Base-by-base conservation (phyloP, 2,888 invertebrate species). In the Orgyia antiqua region DNA sequence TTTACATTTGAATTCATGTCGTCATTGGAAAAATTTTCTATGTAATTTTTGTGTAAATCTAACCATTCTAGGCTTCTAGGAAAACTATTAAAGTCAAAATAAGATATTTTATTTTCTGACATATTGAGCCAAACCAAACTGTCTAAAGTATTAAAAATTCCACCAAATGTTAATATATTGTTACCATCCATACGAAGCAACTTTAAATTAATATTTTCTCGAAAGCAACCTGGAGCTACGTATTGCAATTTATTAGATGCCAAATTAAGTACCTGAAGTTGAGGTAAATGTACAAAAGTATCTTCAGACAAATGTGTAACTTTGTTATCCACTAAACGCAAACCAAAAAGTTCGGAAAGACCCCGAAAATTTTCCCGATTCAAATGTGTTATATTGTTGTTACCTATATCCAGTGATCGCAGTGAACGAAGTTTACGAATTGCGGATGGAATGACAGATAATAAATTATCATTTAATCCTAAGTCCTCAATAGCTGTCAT, bases 281-380 rank as follows among this genome's bases (percentile, higher is more conserved):
- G 89, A n/a, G 91, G 90, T 50, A 94, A 80, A 53, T 91, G 88
- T 50, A 91, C 88, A 67, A 94, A 93, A 64, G 92, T 91, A 58
- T 92, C 93, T 62, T 90, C 89, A 46, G 91, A 91, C 65, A 92
- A 90, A 77, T 90, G 91, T 55, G 89, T 89, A 57, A 93, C 89
- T 76, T 91, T 91, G 84, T 96, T 96, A 75, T 93, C 93, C 34
- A 94, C 93, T 51, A 96, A 73, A 41, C 94, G 89, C 41, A 96
- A 83, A 32, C 93, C 92, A 58, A 91, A 91, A 42, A 96, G 87
- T 60, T 92, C 90, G 40, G 90, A 88, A 40, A 95, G 77, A 7
- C 93, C 93, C 51, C 88, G 88, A 64, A 95, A 93, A 46, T 93
- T 92, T 52, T 91, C 89, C 60, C 91, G 90, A 44, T 87, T 89